Conservation (phyloP, 2,113 vertebrate species). For the Nestor notabilis region DNA sequence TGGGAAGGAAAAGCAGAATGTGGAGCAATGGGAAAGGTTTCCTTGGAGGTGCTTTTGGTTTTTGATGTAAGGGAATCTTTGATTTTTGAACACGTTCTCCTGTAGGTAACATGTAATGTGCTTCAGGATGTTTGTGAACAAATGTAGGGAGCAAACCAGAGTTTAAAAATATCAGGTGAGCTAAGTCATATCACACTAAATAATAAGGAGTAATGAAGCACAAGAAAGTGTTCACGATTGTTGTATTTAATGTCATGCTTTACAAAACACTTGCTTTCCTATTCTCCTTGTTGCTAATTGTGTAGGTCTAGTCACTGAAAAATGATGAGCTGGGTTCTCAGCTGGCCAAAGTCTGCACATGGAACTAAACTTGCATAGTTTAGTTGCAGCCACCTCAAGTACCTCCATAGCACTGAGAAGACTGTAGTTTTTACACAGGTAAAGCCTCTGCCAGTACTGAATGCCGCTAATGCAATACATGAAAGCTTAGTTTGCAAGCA, state of each 20-base stretch:
- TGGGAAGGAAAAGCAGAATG: background rate
- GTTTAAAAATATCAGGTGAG: background rate
- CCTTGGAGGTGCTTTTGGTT: background rate
- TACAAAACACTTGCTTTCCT: background rate
- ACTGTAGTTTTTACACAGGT: conserved; percentile 29
- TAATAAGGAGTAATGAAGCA: background rate
- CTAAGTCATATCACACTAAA: background rate
- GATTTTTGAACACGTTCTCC: background rate
- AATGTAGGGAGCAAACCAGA: background rate
- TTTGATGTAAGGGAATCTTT: background rate
- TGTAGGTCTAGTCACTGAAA: conserved; percentile 17
- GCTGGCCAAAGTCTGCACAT: background rate
- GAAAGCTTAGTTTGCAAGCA: background rate
- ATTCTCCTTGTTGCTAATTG: background rate
- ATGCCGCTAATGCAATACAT: background rate
- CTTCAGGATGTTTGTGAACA: background rate
- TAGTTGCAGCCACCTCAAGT: background rate
- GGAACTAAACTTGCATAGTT: background rate
- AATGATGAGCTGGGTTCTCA: background rate
- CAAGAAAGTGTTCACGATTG: background rate
- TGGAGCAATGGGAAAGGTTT: background rate
- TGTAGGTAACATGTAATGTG: background rate
- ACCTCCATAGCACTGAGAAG: conserved; percentile 28
- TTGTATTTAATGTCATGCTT: background rate
- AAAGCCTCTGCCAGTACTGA: conserved; percentile 16